Evolutionary conservation across 2,888 invertebrate species (phyloP).

Genomic region (Cephus runcator): DNA sequence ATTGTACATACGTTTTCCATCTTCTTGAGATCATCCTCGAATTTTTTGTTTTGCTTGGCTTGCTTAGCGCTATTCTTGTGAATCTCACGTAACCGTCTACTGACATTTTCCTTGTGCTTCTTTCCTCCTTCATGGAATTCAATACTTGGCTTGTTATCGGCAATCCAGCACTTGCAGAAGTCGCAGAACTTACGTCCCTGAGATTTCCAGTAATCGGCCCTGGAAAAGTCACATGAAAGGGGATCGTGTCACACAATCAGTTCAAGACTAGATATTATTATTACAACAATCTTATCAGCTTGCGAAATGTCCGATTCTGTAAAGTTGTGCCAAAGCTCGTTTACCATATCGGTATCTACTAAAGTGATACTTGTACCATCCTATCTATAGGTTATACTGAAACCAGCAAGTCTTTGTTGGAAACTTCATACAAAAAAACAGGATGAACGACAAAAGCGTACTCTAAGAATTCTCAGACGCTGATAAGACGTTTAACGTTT

Average conservation of each 20-base stretch:
- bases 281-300: neutral
- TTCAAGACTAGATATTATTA: neutral
- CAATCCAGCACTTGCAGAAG: constrained; percentile 98
- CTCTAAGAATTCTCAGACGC: neutral
- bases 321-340: neutral
- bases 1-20: constrained; percentile 78
- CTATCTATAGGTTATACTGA: neutral
- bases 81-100: constrained; percentile 85
- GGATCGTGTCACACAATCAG: neutral
- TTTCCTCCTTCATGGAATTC: constrained; percentile 95
- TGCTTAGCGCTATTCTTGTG: constrained; percentile 85
- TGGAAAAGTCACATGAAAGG: constrained; percentile 62
- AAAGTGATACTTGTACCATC: neutral
- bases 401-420: neutral
- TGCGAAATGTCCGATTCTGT: neutral
- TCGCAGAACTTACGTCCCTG: constrained; percentile 95
- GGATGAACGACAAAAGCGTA: neutral
- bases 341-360: neutral
- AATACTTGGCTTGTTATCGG: constrained; percentile 95
- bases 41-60: constrained; percentile 80
- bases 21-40: constrained; percentile 82
- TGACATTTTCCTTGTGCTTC: constrained; percentile 91
- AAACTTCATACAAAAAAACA: neutral
- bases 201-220: constrained; percentile 98
- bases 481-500: neutral